phyloP scores from a whole-genome alignment of 2,113 vertebrate genomes.

The Corvus moneduloides region DNA sequence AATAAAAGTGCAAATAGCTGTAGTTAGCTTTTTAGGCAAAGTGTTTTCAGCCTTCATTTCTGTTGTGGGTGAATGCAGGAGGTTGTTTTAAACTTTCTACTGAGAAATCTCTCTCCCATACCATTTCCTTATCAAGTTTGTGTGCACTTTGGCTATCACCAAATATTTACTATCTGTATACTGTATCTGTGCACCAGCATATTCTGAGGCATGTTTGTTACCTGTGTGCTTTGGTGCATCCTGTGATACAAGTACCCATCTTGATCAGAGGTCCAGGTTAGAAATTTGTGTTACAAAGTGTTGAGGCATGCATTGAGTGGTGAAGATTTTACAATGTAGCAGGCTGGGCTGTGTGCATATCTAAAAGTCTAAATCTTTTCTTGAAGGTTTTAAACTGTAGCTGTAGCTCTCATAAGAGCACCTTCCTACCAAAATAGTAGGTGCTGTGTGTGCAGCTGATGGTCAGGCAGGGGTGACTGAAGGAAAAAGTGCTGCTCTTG shows the following conservation, averaged over 20 bases:
- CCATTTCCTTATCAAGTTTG: not conserved
- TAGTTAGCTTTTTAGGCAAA: not conserved
- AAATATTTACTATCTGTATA: too few relatives aligned
- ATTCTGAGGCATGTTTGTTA: not conserved
- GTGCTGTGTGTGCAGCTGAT: not conserved
- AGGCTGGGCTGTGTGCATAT: not conserved
- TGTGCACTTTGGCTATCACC: not conserved
- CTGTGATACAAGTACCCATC: not conserved
- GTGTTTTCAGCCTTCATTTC: not conserved
- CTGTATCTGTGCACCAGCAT: not conserved
- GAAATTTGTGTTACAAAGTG: not conserved
- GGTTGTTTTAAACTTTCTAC: not conserved
- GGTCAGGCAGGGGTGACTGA: not conserved
- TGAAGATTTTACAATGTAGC: not conserved
- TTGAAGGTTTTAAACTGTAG: not conserved
- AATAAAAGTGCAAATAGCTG: not conserved
- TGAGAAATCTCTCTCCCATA: not conserved
- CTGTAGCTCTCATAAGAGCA: not conserved
- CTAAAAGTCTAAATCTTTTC: not conserved
- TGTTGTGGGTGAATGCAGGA: not conserved
- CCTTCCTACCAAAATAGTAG: not conserved
- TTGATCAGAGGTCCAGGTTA: not conserved
- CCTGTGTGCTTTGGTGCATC: not conserved
- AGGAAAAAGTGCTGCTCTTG: not conserved
- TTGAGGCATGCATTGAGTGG: not conserved